Evolutionary conservation across 2,113 vertebrate genomes (phyloP), one percentile per base, ranked within the genome.

Genomic region (Podarcis muralis): DNA sequence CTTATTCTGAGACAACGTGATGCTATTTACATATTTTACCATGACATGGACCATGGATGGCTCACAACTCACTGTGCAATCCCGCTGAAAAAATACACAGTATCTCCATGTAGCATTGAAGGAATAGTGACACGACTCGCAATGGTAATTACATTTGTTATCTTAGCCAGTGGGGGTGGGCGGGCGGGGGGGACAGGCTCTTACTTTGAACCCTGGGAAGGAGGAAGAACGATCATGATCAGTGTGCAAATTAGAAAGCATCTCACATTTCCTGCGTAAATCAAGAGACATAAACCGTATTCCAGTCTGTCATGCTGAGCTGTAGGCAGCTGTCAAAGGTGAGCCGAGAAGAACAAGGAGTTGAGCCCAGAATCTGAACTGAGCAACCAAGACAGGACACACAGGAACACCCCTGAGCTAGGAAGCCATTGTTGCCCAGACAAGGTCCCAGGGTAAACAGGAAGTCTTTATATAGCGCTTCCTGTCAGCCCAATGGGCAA

Each of bases 21-120:
- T 76, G 88, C 83, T 93, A 88, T 95, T 94, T 93, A 93, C 84
- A 91, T 91, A 94, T 96, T 95, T 95, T 90, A 94, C 92, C 74
- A 90, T 83, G 91, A 84, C 90, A 92, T 91, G 85, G 30, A 91
- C 32, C 92, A 92, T 91, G 93, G 95, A 94, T 85, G 76, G 88
- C 40, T 93, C 80, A 86, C 37, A 90, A 80, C 2, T 8, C 86
- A 80, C 25, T 78, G 83, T 88, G 88, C 53, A 78, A 95, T 93
- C 93, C 91, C 57, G 79, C 86, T 82, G 89, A 91, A 84, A 62
- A 94, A 92, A 93, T 77, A 74, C 65, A 71, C 16, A 88, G 12
- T 76, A 89, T 86, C 57, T 90, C 62, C 6, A 74, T 76, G 88
- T 22, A 74, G 16, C 90, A 69, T 89, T 87, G 89, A 92, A 92